Evolutionary conservation across 2,888 invertebrate species (phyloP).

Genomic region (Alloscopus bannaensis): DNA sequence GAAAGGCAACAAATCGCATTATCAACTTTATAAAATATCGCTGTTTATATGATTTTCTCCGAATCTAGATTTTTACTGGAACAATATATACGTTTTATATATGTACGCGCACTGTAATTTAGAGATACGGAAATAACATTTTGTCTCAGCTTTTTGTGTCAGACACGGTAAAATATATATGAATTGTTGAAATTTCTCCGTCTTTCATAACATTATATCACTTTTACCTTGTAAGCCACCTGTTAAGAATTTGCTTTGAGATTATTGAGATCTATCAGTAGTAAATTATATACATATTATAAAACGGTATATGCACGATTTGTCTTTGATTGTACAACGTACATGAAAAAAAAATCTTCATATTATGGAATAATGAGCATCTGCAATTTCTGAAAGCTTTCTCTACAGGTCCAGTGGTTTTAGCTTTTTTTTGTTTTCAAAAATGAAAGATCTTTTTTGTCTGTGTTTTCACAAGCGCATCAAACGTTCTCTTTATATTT

Average conservation of each 20-base stretch:
- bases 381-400: conserved; percentile 47
- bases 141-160: too few relatives aligned
- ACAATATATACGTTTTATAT: too few relatives aligned
- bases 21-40: too few relatives aligned
- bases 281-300: conserved; percentile 2
- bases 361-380: conserved; percentile 55
- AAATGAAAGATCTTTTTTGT: conserved; percentile 15
- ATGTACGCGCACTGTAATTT: too few relatives aligned
- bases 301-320: conserved; percentile 11
- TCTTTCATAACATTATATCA: conserved; percentile 37
- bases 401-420: conserved; percentile 49
- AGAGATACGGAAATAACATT: too few relatives aligned
- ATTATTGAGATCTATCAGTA: conserved; percentile 28
- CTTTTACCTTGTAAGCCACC: conserved; percentile 40
- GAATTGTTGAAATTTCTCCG: too few relatives aligned
- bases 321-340: conserved; percentile 5
- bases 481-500: conserved; percentile 20
- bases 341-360: conserved; percentile 6
- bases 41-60: too few relatives aligned
- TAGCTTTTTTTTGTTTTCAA: conserved; percentile 1
- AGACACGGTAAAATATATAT: too few relatives aligned
- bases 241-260: conserved; percentile 33
- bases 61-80: too few relatives aligned
- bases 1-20: conserved; percentile 16
- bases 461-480: conserved; percentile 48